Conservation (phyloP, 2,888 invertebrate genomes). For the Erannis defoliaria region DNA sequence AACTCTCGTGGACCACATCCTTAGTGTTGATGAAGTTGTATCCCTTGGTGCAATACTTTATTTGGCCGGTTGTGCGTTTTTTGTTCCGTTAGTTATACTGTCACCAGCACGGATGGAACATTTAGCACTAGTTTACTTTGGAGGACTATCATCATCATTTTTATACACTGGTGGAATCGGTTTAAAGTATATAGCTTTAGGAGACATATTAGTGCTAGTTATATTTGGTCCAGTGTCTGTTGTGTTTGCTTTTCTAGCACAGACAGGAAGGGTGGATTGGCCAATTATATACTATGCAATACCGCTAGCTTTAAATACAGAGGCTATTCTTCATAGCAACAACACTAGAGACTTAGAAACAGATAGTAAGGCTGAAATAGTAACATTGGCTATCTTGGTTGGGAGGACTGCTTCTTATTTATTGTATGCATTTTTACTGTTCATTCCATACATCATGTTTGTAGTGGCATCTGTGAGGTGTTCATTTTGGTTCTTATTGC, state of each 20-base stretch:
- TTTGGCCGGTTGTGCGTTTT: conserved; percentile 94
- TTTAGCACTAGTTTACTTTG: conserved; percentile 97
- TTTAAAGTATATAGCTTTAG: conserved; percentile 97
- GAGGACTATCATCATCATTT: conserved; percentile 97
- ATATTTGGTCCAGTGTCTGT: conserved; percentile 98
- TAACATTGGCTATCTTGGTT: conserved; percentile 97
- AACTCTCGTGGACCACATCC: conserved; percentile 96
- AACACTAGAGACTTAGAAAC: conserved; percentile 97
- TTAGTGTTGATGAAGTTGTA: conserved; percentile 91
- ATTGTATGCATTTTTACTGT: conserved; percentile 95
- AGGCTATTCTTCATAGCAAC: conserved; percentile 97
- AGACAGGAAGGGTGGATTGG: conserved; percentile 96
- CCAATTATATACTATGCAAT: conserved; percentile 97
- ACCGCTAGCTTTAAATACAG: conserved; percentile 97
- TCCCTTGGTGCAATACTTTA: conserved; percentile 96
- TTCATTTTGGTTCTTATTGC: conserved; percentile 95
- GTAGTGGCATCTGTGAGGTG: conserved; percentile 94
- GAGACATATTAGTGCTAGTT: conserved; percentile 96
- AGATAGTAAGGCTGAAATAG: conserved; percentile 96
- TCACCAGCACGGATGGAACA: conserved; percentile 98
- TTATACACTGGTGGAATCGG: conserved; percentile 99
- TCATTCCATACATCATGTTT: conserved; percentile 96
- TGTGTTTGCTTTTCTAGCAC: conserved; percentile 96
- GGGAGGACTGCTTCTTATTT: conserved; percentile 97
- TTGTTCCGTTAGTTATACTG: conserved; percentile 90